Base-by-base conservation (phyloP, 2,797 vertebrate species). In the Linurgus olivaceus region DNA sequence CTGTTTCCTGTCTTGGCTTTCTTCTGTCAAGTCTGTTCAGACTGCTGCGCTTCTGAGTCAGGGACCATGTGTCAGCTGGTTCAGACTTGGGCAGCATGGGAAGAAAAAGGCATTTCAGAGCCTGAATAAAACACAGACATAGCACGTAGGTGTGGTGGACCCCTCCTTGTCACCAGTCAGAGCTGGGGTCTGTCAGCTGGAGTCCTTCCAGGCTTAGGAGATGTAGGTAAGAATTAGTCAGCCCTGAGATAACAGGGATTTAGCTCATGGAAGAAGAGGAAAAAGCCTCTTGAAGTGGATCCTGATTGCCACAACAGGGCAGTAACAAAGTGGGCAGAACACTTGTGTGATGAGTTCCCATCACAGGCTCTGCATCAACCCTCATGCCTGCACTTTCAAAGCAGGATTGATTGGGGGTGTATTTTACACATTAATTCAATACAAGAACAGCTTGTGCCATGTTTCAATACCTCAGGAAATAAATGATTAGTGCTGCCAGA, bases 401-500 rank as follows among this genome's bases (percentile, higher is more conserved):
- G 59, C 11, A 88, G 68, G 44, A 57, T 63, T 72, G 85, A 61
- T 51, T 54, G 26, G 25, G 8, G 8, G 10, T 40, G 17, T 48
- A 48, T 38, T 84, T 92, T 83, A 61, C 45, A 33, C n/a, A 10
- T 40, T 42, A 66, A 79, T 88, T 58, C 28, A 76, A 25, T 33
- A 40, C 18, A 95, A 83, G 61, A 91, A 74, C 63, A 80, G 20
- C 14, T 48, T 70, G 7, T 90, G 50, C 65, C 11, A 0, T 67
- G 70, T 93, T 96, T 83, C 85, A 96, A 0, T 93, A 84, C 58
- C 82, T 96, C 57, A 70, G 50, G 59, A 81, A 71, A 51, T 47
- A 72, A 84, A 88, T 78, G 8, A 88, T 91, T 87, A 61, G 35
- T 86, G 31, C 70, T 96, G 67, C 48, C 70, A 94, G 80, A 82